Base-by-base conservation (phyloP, 2,888 invertebrate genomes). In the Uropetala carovei region DNA sequence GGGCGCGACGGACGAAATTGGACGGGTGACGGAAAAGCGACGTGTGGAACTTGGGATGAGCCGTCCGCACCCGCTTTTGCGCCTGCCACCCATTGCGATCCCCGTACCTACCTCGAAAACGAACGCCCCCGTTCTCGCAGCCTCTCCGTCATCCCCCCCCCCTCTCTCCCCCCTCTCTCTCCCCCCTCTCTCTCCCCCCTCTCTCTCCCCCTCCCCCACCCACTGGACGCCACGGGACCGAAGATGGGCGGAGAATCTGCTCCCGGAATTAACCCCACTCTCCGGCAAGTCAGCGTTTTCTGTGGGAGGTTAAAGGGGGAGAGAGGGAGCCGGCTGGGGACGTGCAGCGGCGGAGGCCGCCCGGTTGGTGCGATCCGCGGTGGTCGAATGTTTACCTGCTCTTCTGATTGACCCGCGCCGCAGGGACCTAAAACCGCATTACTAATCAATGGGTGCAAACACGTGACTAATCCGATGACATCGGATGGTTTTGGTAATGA, bases 391-490 rank as follows among this genome's bases (percentile, higher is more conserved):
- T 86, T 86, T 86, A 60, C 60, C 60, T 30, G 60, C 86, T 57
- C 16, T 59, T 0, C 86, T 60, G 86, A 60, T 59, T 60, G 86
- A 86, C 58, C 85, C 85, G 57, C 85, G 57, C 85, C 85, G 85
- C 85, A 85, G 58, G 58, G 86, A 30, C 60, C 59, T n/a, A 60
- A 86, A 86, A 86, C 86, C 86, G 86, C 86, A 86, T 86, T 86
- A 86, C 86, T 86, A 86, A 86, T 86, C 86, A 86, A 86, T 60
- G 60, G 60, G 59, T 57, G 86, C 86, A 86, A 86, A 86, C 86
- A 86, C 60, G 30, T 60, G 59, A 86, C 59, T 86, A 86, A 86
- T 86, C 86, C 86, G 86, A 86, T 86, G 86, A 60, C 86, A 60
- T 86, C 86, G 60, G 86, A 58, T 27, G 30, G 85, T 86, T 86